Percentiles rank a stretch among this genome's conserved stretches.
These are phyloP conservation scores for Phacellophora camtschatica DNA, from an alignment of 30 jellyfish, hydroid and myxozoan genomes.

Conservation along the genomic window DNA sequence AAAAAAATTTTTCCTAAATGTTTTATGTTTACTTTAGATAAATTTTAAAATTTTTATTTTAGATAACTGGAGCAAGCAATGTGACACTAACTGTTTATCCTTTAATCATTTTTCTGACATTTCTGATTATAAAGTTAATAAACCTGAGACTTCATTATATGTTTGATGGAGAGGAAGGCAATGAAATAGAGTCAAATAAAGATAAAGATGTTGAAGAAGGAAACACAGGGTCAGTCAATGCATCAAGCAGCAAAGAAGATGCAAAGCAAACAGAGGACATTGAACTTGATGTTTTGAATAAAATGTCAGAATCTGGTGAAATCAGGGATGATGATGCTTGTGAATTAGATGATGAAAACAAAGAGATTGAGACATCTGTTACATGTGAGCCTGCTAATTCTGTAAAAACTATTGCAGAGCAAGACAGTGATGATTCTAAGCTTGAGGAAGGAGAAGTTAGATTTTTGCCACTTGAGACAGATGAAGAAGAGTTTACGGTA, in stretches of 20 bases:
- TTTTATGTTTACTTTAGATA: no score
- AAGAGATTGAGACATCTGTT: background rate
- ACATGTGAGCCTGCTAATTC: background rate
- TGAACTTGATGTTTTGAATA: slow-evolving; percentile 49
- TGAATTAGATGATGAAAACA: background rate
- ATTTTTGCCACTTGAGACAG: background rate
- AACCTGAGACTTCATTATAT: slow-evolving; percentile 73
- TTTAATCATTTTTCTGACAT: slow-evolving; percentile 34
- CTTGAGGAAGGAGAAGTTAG: background rate
- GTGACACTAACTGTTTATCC: slow-evolving; percentile 63
- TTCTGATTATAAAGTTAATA: slow-evolving; percentile 42
- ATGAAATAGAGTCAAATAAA: slow-evolving; percentile 43
- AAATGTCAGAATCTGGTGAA: background rate
- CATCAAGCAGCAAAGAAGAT: background rate
- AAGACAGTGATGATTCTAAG: background rate
- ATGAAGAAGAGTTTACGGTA: background rate
- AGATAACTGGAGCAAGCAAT: slow-evolving; percentile 70
- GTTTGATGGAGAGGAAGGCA: slow-evolving; percentile 91
- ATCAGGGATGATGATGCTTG: background rate
- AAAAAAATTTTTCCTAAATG: no score
- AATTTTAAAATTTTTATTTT: background rate
- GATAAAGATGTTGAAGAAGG: slow-evolving; percentile 39
- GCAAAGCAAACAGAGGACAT: slow-evolving; percentile 27
- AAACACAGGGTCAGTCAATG: background rate
- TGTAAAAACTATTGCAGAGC: background rate